Evolutionary conservation across 2,113 vertebrate species (phyloP).

Genomic region (Amazona vittata): DNA sequence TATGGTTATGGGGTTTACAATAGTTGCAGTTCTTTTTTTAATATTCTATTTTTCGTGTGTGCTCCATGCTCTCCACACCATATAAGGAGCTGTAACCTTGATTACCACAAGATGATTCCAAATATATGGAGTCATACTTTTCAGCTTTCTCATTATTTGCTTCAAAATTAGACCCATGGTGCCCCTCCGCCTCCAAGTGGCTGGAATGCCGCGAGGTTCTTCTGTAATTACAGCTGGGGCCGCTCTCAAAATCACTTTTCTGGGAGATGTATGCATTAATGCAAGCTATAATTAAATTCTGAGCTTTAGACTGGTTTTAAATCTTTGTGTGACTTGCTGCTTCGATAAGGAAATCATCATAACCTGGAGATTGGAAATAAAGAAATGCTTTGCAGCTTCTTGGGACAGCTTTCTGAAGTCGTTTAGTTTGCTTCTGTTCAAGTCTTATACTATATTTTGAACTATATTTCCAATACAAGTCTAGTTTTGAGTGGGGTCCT

Average conservation of each 20-base stretch:
- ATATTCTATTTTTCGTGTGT: not conserved
- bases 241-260: slow-evolving; percentile 5
- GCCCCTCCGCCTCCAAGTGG: slow-evolving; percentile 72
- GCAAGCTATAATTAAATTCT: not conserved
- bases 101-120: slow-evolving; percentile 66
- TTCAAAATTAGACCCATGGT: slow-evolving; percentile 59
- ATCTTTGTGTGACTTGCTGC: not conserved
- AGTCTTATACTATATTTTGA: not conserved
- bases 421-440: not conserved
- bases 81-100: slow-evolving; percentile 60
- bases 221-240: slow-evolving; percentile 42
- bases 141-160: slow-evolving; percentile 71
- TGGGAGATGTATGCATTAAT: not conserved
- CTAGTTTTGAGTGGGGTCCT: not conserved
- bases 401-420: not conserved
- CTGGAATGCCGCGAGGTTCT: slow-evolving; percentile 56
- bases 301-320: not conserved
- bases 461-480: not conserved
- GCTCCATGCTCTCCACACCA: slow-evolving; percentile 29
- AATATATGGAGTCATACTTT: slow-evolving; percentile 73
- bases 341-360: not conserved
- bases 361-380: not conserved
- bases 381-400: not conserved
- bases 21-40: not conserved
- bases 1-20: not conserved